Conservation (phyloP, 1,140 invertebrate genomes). For the Trichonephila clavata region DNA sequence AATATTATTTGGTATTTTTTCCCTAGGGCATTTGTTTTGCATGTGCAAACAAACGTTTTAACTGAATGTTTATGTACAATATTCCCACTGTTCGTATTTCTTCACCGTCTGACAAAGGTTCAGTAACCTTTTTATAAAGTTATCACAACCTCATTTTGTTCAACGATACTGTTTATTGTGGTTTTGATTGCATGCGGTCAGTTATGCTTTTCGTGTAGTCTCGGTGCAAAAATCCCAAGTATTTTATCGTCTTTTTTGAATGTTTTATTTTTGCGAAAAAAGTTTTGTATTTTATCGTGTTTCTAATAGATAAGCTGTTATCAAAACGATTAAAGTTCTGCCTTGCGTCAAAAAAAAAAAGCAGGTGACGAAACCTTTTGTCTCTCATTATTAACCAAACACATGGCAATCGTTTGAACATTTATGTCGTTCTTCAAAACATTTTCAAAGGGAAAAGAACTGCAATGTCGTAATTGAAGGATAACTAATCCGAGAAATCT, state of each 20-base stretch:
- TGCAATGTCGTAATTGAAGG: background rate
- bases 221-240: no score
- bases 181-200: background rate
- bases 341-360: background rate
- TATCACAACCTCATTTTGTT: background rate
- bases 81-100: background rate
- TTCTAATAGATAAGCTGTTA: background rate
- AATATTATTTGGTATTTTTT: no score
- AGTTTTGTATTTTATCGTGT: background rate
- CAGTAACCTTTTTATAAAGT: background rate
- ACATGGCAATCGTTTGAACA: background rate
- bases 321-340: background rate
- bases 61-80: background rate
- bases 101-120: background rate
- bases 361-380: background rate
- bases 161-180: background rate
- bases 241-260: background rate
- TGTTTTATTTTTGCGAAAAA: background rate
- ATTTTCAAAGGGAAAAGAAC: background rate
- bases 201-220: background rate
- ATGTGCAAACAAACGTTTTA: background rate
- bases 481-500: background rate
- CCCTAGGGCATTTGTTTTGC: no score
- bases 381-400: background rate
- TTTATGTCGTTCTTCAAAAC: no score